Evolutionary conservation across 2,888 invertebrate genomes (phyloP), one percentile per base, ranked within the genome.

Genomic region (Drosophila anceps): DNA sequence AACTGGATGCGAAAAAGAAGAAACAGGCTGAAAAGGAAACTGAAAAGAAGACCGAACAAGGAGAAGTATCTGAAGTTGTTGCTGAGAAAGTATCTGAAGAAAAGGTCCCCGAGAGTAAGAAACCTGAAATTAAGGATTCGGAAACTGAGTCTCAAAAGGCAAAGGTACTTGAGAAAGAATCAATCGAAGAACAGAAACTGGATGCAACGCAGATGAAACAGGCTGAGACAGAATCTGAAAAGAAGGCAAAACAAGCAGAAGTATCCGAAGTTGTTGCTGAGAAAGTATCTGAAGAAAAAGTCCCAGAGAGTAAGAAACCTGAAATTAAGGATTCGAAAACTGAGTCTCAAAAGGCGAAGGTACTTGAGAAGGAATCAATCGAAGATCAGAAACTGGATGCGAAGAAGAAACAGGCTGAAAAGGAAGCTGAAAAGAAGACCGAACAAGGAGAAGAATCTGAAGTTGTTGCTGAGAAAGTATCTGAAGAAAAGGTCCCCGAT

Each of bases 381-480:
- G 58, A 62, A 18, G 43, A 69, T 24, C 59, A 73, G n/a, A 35
- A 37, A 24, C 20, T 66, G 0, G 66, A 75, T 18, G 29, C 69
- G 18, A 65, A 75, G 46, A 66, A 46, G 13, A 72, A 53, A 43
- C 59, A 43, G 37, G 29, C 37, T 8, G 67, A 67, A 27, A 57
- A 41, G 10, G 67, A 67, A 46, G 35, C 67, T 8, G n/a, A 68
- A 0, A 54, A 50, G 18, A 61, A 59, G 9, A 12, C 62, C 4
- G 50, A 41, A 4, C 50, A 65, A 27, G 69, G 37, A 24, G 73
- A 69, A 18, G 33, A n/a, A 41, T 70, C 70, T n/a, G 70, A 74
- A 44, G 62, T 73, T 0, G 33, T 48, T 15, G 37, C 50, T 18
- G 63, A 65, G 7, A 58, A 77, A 35, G 39, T 33, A 15, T 9